These are phyloP conservation scores for Hiodon alosoides DNA, from an alignment of 2,113 vertebrate species.

Conservation along the genomic window DNA sequence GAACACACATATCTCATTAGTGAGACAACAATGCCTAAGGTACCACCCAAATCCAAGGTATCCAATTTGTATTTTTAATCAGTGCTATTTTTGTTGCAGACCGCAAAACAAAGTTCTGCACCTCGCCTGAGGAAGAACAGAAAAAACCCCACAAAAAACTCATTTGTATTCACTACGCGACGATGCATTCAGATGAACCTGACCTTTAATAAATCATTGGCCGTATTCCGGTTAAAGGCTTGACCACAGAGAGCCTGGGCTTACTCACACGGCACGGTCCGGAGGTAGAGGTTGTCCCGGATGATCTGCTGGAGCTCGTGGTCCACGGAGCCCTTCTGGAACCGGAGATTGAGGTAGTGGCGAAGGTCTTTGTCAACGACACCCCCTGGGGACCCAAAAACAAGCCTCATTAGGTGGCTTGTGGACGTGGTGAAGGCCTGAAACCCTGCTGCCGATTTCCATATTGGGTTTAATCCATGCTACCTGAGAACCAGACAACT, in stretches of 20 bases:
- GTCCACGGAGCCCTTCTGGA: conserved; percentile 97
- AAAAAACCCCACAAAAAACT: no score
- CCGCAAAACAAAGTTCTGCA: no score
- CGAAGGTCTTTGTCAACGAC: conserved; percentile 96
- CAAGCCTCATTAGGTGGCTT: background rate
- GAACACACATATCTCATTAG: no score
- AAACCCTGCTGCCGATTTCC: no score
- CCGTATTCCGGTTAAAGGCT: background rate
- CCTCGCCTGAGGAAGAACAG: no score
- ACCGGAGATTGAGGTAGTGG: conserved; percentile 97
- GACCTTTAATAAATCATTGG: background rate
- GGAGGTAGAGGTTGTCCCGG: conserved; percentile 98
- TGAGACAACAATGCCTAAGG: no score
- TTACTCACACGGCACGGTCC: conserved; percentile 94
- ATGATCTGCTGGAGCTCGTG: conserved; percentile 98
- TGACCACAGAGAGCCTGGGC: background rate
- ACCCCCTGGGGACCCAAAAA: conserved; percentile 72
- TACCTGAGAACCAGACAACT: no score
- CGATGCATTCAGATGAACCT: background rate
- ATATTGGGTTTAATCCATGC: no score
- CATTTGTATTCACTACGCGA: no score
- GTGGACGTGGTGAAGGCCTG: background rate
- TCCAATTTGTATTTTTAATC: no score
- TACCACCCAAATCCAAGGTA: no score
- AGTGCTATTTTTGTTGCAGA: no score